Evolutionary conservation across 2,113 vertebrate species (phyloP), one percentile per base, ranked within the genome.

Genomic region (Nematolebias whitei): DNA sequence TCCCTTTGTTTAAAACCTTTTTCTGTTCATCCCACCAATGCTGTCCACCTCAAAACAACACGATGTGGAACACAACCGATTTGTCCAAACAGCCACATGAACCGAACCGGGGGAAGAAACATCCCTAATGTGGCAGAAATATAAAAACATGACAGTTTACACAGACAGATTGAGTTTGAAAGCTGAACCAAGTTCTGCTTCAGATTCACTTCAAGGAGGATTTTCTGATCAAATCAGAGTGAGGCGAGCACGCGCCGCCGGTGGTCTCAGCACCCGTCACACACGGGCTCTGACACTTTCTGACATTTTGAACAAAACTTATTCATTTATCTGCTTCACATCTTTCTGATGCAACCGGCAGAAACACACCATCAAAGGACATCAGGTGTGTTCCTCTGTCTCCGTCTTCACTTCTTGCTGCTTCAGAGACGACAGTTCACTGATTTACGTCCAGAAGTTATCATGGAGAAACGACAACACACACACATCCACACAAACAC

Each of bases 321-420:
- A 68, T 78, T 78, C 70, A 82, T 85, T 84, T 80, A 84, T 85
- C 80, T 63, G 76, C 80, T 45, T 60, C 70, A 72, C 72, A 79
- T 84, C 71, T 75, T 0, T 51, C 67, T 86, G 84, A 86, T 82
- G 87, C 75, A 86, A 88, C 70, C 77, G 62, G 72, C 49, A 83
- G 86, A 80, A 88, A 88, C 66, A 61, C 7, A 6, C 74, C 47
- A 81, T 86, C 84, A 84, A 83, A 88, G 69, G 62, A 56, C 45
- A 62, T 53, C 29, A 48, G 40, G 44, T 64, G 60, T 52, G 49
- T 43, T 54, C n/a, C 38, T 51, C 32, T 19, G 5, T 43, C 29
- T 68, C 41, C 24, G 24, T 39, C 2, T 23, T 51, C n/a, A n/a
- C 55, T 47, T 48, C 64, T 55, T 26, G 45, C 26, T 20, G 5